Conservation (phyloP, 1,140 invertebrate genomes). For the Scaptomyza montana region DNA sequence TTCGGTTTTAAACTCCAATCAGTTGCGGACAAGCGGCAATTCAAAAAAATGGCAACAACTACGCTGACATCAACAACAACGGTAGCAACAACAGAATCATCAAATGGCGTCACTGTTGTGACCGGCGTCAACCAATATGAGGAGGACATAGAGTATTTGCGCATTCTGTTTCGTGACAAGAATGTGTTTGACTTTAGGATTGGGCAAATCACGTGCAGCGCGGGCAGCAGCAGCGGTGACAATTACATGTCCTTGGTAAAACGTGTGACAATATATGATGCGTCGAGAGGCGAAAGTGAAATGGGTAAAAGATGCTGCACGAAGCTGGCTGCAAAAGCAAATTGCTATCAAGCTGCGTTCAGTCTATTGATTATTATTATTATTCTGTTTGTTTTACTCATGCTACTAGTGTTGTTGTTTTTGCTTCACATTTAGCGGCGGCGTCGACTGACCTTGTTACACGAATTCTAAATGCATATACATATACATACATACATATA, state of each 20-base stretch:
- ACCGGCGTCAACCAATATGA: slow-evolving; percentile 60
- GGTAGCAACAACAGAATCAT: slow-evolving; percentile 46
- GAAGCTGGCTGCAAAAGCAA: slow-evolving; percentile 2
- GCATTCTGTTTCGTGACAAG: slow-evolving; percentile 57
- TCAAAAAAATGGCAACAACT: slow-evolving; percentile 51
- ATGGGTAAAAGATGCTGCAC: slow-evolving; percentile 46
- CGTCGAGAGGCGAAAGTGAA: slow-evolving; percentile 29
- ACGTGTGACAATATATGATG: slow-evolving; percentile 73
- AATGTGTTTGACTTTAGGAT: slow-evolving; percentile 71
- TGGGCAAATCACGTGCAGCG: slow-evolving; percentile 64
- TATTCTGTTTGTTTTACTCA: not conserved
- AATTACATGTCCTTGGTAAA: slow-evolving; percentile 83
- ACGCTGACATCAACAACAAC: slow-evolving; percentile 30
- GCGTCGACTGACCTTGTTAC: slow-evolving; percentile 67
- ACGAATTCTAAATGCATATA: slow-evolving; percentile 76
- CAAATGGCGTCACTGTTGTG: slow-evolving; percentile 36
- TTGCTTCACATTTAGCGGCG: slow-evolving; percentile 39
- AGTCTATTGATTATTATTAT: slow-evolving; percentile 39
- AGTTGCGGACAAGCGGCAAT: slow-evolving; percentile 8
- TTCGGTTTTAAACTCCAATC: slow-evolving; percentile 27
- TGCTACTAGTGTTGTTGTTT: slow-evolving; percentile 29
- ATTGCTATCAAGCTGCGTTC: slow-evolving; percentile 5
- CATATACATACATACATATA: slow-evolving; percentile 45
- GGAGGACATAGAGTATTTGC: slow-evolving; percentile 74
- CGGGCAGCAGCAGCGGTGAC: slow-evolving; percentile 80